Conservation (phyloP, 2,888 invertebrate species). For the Pasiphila rectangulata region DNA sequence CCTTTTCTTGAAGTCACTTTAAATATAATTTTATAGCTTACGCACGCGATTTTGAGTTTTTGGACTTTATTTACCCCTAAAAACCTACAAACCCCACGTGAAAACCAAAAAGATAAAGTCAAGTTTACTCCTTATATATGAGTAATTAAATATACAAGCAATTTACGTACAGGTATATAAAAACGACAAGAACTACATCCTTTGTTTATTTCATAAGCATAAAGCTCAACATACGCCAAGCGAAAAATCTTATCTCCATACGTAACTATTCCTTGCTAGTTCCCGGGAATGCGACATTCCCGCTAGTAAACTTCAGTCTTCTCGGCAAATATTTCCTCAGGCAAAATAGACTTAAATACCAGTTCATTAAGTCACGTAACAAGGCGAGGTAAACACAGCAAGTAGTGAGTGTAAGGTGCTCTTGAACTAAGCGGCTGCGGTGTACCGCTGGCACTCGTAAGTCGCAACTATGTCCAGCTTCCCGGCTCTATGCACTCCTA, state of each 20-base stretch:
- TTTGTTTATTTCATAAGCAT: no score
- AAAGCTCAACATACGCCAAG: not conserved
- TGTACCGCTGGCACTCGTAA: slow-evolving; percentile 15
- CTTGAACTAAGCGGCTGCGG: slow-evolving; percentile 29
- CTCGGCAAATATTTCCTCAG: slow-evolving; percentile 23
- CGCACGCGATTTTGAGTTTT: no score
- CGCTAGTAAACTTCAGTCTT: slow-evolving; percentile 23
- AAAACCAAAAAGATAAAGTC: no score
- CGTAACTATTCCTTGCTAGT: slow-evolving; percentile 19
- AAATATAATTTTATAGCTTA: no score
- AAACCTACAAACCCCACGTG: no score
- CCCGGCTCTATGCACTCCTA: slow-evolving; percentile 15
- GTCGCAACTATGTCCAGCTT: slow-evolving; percentile 21
- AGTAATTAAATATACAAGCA: no score
- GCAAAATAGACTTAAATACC: slow-evolving; percentile 27
- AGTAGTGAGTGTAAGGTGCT: slow-evolving; percentile 31
- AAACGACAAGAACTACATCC: no score
- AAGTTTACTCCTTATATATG: no score
- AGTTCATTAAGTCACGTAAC: slow-evolving; percentile 36
- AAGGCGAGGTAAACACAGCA: slow-evolving; percentile 35
- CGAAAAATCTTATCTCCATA: slow-evolving; percentile 1
- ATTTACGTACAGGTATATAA: no score
- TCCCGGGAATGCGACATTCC: slow-evolving; percentile 22
- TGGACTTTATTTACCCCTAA: no score
- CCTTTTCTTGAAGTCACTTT: slow-evolving; percentile 7